These are phyloP conservation scores for Psittacula echo DNA, from an alignment of 2,797 vertebrate species.

Conservation along the genomic window DNA sequence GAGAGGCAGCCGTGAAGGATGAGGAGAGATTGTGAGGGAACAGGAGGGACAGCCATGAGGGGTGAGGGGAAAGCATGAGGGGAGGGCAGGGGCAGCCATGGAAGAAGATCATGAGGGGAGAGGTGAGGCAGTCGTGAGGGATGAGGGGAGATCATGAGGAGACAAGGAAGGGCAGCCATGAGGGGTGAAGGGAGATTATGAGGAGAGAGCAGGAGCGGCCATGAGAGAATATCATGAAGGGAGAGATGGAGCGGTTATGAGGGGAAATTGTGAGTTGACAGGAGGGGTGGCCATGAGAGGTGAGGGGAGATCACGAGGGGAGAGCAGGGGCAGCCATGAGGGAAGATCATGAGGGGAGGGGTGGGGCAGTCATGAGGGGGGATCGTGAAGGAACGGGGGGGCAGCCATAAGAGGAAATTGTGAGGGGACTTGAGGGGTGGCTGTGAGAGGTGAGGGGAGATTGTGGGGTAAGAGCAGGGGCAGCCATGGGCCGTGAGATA, in stretches of 20 bases:
- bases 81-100: neutral
- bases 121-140: too few species aligned
- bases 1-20: neutral
- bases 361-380: too few species aligned
- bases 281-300: neutral
- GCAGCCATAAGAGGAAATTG: neutral
- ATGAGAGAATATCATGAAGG: neutral
- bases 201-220: neutral
- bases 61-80: neutral
- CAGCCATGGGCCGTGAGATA: neutral
- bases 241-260: neutral
- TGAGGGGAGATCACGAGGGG: neutral
- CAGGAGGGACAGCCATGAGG: neutral
- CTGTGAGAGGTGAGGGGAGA: neutral
- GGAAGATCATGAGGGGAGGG: neutral
- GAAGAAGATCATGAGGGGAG: too few species aligned
- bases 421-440: neutral
- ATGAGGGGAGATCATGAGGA: too few species aligned
- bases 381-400: too few species aligned
- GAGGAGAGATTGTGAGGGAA: too few species aligned
- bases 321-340: too few species aligned
- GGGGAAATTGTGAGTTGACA: neutral
- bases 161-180: too few species aligned
- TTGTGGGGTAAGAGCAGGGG: neutral
- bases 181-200: neutral